These are phyloP conservation scores for Loxodonta africana DNA, from an alignment of 2,113 vertebrate species.

Conservation along the genomic window DNA sequence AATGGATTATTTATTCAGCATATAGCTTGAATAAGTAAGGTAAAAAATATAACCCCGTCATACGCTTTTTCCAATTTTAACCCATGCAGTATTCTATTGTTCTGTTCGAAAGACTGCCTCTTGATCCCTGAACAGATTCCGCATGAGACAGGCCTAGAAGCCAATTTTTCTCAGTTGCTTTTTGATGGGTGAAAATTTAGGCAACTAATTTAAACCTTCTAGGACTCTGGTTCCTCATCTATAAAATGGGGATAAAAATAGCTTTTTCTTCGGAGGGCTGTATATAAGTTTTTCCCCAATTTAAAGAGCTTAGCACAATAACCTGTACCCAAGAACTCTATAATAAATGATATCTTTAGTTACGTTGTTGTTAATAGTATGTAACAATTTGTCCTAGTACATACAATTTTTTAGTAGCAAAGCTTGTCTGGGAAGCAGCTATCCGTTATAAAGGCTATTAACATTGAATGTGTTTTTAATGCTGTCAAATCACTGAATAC, in stretches of 20 bases:
- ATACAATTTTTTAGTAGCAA: neutral
- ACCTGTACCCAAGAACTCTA: neutral
- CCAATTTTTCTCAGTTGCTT: neutral
- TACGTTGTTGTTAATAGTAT: neutral
- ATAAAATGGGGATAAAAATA: neutral
- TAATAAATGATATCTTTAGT: neutral
- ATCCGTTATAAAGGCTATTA: constrained; percentile 49
- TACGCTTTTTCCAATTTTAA: neutral
- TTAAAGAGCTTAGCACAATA: constrained; percentile 27
- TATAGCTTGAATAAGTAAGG: neutral
- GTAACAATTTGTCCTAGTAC: neutral
- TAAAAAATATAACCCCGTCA: neutral
- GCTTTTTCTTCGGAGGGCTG: neutral
- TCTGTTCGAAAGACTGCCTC: neutral
- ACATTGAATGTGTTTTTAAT: constrained; percentile 34
- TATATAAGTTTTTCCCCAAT: neutral
- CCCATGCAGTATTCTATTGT: neutral
- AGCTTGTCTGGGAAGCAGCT: neutral
- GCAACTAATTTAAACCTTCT: constrained; percentile 26
- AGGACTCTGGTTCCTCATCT: neutral
- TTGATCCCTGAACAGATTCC: neutral
- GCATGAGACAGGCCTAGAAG: neutral
- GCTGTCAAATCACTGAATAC: neutral
- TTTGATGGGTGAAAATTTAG: neutral
- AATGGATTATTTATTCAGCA: neutral